phyloP scores from a whole-genome alignment of 2,888 invertebrate species.

The Caenorhabditis uteleia region DNA sequence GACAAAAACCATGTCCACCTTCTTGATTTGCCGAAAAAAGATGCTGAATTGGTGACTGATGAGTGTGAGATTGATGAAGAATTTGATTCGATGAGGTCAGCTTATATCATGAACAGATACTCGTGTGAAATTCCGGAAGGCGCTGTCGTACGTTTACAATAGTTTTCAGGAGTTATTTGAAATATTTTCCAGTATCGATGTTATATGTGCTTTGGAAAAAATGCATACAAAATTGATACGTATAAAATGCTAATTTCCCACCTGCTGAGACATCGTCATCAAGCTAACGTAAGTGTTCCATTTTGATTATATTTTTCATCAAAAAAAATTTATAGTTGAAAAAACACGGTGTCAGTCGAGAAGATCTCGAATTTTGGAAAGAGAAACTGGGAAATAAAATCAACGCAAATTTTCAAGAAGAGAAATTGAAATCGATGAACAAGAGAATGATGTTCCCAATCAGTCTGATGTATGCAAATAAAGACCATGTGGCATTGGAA shows the following conservation, averaged over 20 bases:
- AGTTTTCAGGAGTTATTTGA: neutral
- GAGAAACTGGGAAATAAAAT: no score
- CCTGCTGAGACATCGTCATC: neutral
- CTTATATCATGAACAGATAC: no score
- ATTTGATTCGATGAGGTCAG: neutral
- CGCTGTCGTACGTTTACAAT: neutral
- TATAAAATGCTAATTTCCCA: neutral
- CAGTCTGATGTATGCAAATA: no score
- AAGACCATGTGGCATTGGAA: no score
- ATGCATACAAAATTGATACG: neutral
- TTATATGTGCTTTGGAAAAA: neutral
- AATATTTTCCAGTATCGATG: neutral
- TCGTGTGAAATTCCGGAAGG: neutral
- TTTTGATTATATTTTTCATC: neutral
- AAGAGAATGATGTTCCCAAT: no score
- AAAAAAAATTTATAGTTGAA: neutral
- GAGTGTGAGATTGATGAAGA: neutral
- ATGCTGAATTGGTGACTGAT: neutral
- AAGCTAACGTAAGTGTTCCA: neutral
- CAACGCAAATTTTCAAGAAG: no score
- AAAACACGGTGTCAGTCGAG: neutral
- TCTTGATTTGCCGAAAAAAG: neutral
- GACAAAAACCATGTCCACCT: no score
- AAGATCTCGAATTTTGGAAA: neutral
- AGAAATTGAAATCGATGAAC: no score